Conservation (phyloP, 2,797 vertebrate genomes). For the Tarsius wallacei region DNA sequence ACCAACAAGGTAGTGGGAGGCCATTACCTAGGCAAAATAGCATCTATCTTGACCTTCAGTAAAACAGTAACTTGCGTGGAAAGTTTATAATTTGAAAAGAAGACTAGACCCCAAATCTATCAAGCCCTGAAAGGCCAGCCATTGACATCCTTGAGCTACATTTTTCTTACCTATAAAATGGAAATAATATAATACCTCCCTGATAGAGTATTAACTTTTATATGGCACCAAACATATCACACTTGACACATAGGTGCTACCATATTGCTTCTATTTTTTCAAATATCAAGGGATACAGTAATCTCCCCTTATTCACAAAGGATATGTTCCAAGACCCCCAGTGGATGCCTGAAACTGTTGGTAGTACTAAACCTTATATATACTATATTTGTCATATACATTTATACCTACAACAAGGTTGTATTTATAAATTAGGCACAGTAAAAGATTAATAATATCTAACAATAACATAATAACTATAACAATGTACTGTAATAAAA, state of each 20-base stretch:
- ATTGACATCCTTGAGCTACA: background rate
- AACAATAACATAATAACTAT: background rate
- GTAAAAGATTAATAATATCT: background rate
- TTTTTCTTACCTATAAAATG: constrained; percentile 11
- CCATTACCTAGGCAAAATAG: background rate
- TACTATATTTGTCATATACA: background rate
- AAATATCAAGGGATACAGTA: background rate
- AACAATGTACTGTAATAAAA: background rate
- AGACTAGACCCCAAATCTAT: background rate
- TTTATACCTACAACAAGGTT: background rate
- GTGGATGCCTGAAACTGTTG: background rate
- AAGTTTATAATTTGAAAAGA: background rate
- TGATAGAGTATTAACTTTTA: background rate
- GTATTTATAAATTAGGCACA: background rate
- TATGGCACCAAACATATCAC: background rate
- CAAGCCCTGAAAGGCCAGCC: background rate
- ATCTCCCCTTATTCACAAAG: background rate
- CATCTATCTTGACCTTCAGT: background rate
- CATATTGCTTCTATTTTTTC: background rate
- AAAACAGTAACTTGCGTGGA: background rate
- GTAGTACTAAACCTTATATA: background rate
- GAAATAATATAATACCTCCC: background rate
- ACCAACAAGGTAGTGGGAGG: background rate
- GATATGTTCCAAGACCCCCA: background rate
- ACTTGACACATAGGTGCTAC: background rate